Evolutionary conservation across 2,888 invertebrate species (phyloP), one percentile per base, ranked within the genome.

Genomic region (Pachliopta kotzebuea): DNA sequence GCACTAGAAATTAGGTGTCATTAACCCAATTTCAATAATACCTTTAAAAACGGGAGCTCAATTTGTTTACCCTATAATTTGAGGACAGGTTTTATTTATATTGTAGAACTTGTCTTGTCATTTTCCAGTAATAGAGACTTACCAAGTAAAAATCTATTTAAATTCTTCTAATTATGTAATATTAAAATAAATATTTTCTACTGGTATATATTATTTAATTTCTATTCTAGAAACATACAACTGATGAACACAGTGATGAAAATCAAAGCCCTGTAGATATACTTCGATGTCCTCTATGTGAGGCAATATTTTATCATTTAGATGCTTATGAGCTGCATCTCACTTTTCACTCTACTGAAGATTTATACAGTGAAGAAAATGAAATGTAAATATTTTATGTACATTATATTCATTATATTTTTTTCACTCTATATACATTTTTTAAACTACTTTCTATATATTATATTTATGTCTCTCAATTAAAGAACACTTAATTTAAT

Each of bases 321-420:
- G 93, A 92, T 78, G 94, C 94, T 0, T 95, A 94, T 74, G 93
- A 94, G 69, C 85, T 92, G 57, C 95, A 95, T 75, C 92, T 94
- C 29, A 92, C 91, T 62, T 94, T 93, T 77, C 94, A 95, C 75
- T 88, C 92, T 20, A 86, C 89, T 1, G 92, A 93, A 66, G 95
- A 94, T 80, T 78, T 94, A 56, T 94, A 94, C 74, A 93, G 92
- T 63, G 92, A 93, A 65, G 92, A 90, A 63, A 94, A 93, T 80
- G 91, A 81, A 70, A 75, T 82, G 90, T 89, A 82, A 84, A 76
- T 74, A 52, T 29, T 55, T 26, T 59, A 62, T 31, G 24, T 57
- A 18, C 59, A 50, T 0, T 18, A 4, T 50, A 18, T 18, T 50
- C 11, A 42, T 49, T 18, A 49, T 8, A 18, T 49, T 20, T 49